Evolutionary conservation across 2,113 vertebrate species (phyloP).

Genomic region (Myiozetetes cayanensis): DNA sequence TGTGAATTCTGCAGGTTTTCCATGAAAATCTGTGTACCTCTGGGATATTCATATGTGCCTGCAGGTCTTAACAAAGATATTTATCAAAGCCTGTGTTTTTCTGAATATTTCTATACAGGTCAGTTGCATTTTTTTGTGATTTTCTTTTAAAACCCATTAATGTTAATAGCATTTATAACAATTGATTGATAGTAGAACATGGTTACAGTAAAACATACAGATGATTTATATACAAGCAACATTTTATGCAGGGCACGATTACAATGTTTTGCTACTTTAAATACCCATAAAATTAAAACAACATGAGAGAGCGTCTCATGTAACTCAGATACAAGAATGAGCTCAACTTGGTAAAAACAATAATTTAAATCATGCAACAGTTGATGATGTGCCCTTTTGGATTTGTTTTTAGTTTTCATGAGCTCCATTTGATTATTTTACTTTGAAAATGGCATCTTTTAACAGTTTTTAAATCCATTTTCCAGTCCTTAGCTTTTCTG

Average conservation of each 20-base stretch:
- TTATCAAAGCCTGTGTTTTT: not conserved
- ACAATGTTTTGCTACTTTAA: not conserved
- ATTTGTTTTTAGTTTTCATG: not conserved
- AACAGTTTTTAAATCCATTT: not conserved
- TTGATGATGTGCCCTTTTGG: not conserved
- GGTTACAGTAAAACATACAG: not conserved
- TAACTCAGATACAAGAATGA: not conserved
- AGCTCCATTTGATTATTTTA: not conserved
- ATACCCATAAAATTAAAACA: not conserved
- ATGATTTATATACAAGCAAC: not conserved
- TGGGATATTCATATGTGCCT: not conserved
- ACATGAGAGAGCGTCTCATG: rapidly evolving
- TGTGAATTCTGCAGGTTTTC: not conserved
- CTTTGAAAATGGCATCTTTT: not conserved
- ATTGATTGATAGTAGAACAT: not conserved
- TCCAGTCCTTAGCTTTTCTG: not conserved
- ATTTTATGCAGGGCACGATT: not conserved
- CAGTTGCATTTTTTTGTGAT: not conserved
- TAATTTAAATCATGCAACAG: not conserved
- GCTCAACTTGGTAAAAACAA: not conserved
- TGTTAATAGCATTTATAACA: not conserved
- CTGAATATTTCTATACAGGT: not conserved
- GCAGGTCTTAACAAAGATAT: not conserved
- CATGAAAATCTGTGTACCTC: not conserved
- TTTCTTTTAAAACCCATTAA: not conserved